Conservation (phyloP, 2,113 vertebrate genomes). For the Hypanus sabinus region DNA sequence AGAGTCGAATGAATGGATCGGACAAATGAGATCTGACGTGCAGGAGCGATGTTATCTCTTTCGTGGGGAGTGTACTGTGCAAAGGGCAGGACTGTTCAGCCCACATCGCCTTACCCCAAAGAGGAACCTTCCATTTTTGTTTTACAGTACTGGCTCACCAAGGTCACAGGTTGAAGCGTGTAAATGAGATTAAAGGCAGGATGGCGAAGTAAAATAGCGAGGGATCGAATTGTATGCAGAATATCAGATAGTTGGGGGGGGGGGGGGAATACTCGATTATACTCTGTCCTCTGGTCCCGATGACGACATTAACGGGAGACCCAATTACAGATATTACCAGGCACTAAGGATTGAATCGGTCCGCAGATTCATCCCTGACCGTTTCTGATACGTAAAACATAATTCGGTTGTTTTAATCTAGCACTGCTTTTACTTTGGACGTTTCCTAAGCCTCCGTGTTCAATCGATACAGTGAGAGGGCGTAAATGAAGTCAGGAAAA, state of each 20-base stretch:
- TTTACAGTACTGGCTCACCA: constrained; percentile 24
- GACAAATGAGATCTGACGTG: constrained; percentile 22
- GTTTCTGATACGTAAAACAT: too few relatives aligned
- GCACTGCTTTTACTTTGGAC: not conserved
- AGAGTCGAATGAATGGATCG: constrained; percentile 34
- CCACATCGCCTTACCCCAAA: constrained; percentile 6
- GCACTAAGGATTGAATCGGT: not conserved
- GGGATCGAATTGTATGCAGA: not conserved
- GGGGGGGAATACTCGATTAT: not conserved
- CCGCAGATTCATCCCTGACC: not conserved
- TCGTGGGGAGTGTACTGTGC: constrained; percentile 33
- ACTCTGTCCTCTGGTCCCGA: not conserved
- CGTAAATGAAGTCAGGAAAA: not conserved
- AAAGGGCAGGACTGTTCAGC: constrained; percentile 28
- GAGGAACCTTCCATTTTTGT: constrained; percentile 37
- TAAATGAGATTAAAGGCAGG: not conserved
- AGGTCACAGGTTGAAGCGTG: constrained; percentile 33
- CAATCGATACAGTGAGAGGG: not conserved
- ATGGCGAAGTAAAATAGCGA: not conserved
- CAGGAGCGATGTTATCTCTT: constrained; percentile 25
- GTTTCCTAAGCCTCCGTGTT: not conserved
- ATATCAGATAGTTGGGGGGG: not conserved
- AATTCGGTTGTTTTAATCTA: not conserved
- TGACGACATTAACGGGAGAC: not conserved
- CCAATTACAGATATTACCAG: not conserved